Base-by-base conservation (phyloP, 2,113 vertebrate species). In the Anseranas semipalmata region DNA sequence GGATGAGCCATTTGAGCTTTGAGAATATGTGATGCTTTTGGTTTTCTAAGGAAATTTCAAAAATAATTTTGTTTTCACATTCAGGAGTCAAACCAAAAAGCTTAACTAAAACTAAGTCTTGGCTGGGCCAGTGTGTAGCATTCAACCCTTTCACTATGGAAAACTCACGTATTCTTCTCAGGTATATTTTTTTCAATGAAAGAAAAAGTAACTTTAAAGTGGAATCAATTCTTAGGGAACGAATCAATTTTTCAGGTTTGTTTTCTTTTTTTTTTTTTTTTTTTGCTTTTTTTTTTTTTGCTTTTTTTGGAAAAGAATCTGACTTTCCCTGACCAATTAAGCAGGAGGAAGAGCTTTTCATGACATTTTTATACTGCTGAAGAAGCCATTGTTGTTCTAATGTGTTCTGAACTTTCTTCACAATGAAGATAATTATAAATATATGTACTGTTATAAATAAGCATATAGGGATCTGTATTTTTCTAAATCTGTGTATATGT, bases 351-450 rank as follows among this genome's bases (percentile, higher is more conserved):
- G 9, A 63, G 15, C 3, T 86, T 84, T 88, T 67, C 30, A 32
- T 19, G 27, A 20, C 7, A n/a, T 41, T 80, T 93, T 95, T 53
- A 55, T 33, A 12, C 6, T 92, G 68, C 60, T 66, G 71, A 76
- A 71, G 25, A 15, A 65, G 59, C 55, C 76, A 65, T 84, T 92
- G 68, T 94, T 84, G 37, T 33, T 71, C 80, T 68, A 4, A 90
- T 32, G 14, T 2, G 9, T 25, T 24, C 83, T 65, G 78, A 48
- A 75, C 56, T 78, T 56, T 43, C 39, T 71, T 86, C 88, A 93
- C 56, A 88, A 78, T 87, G 33, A 48, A 81, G 83, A 65, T 78
- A 90, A 94, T 90, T 93, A 88, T 95, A 96, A 96, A 92, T 71
- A 63, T 10, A 71, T 32, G 66, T 63, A 32, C 43, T 12, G 73